Evolutionary conservation across 1,140 invertebrate species (phyloP), one percentile per base, ranked within the genome.

Genomic region (Neomicropteryx cornuta): DNA sequence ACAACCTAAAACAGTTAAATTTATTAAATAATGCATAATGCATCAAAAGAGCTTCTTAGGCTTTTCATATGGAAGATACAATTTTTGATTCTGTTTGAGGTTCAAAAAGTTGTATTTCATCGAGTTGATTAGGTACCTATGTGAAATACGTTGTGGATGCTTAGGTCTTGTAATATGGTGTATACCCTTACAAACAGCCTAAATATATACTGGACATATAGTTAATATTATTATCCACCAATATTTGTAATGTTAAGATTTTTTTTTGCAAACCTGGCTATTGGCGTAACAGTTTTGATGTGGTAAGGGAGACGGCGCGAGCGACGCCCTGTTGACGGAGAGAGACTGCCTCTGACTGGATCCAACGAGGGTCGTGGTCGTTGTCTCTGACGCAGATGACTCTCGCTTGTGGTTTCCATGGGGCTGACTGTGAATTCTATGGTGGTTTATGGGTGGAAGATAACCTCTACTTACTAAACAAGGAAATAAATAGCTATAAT

Each of bases 381-480:
- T 82, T 2, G 75, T 73, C 51, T 81, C 79, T 29, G 77, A 80
- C 2, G 75, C 73, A 8, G 76, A 77, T 0, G 78, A 81, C 54
- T 81, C 77, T 5, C 78, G 55, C 52, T 81, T 82, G 45, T 63
- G 58, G 10, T 55, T 55, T 49, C 60, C 62, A 27, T 72, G 71
- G 23, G 73, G 74, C 38, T 77, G 74, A 44, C 68, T 72, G 58
- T 77, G 76, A 42, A 80, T 68, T 60, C 77, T 80, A 51, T 33
- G 38, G 44, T 48, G 51, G 17, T 17, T 18, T 27, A 14, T 39
- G n/a, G 18, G 11, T 36, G 39, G 18, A 32, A 36, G 21, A 31
- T 33, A 39, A 31, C 31, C 34, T 36, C 43, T 46, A 37, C 49
- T 48, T 45, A 50, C 47, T 43, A 46, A 27, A 42, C 27, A 33